Evolutionary conservation across 2,888 invertebrate species (phyloP), one percentile per base, ranked within the genome.

Genomic region (Cosmia trapezina): DNA sequence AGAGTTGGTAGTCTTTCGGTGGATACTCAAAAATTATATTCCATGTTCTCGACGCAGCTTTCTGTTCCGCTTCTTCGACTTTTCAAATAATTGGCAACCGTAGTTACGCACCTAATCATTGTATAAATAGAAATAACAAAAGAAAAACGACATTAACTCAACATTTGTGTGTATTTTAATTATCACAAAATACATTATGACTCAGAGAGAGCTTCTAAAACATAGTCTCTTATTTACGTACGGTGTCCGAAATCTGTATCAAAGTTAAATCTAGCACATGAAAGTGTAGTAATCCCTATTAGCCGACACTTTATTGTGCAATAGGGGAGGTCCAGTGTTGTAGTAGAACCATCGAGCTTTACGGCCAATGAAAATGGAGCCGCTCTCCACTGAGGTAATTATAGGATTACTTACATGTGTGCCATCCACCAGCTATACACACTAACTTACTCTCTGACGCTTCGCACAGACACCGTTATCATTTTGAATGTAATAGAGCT

Each of bases 251-350:
- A 87, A 88, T 88, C 81, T 86, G 85, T 89, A 91, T 88, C 88
- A 91, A 89, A 91, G 90, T 91, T 91, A 91, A 93, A 93, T 92
- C 91, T 92, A 91, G 90, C 88, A 82, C 84, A 83, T 89, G 90
- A 89, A 90, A 91, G 91, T 92, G 92, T 92, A 92, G 93, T 94
- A 94, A 94, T 94, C 94, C 93, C 94, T 94, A 94, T 94, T 94
- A 95, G 92, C 93, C 91, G 85, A 90, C 92, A 92, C 91, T 95
- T 94, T 94, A 94, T 93, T 93, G 92, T 92, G 92, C 93, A 91
- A 92, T 93, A 90, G 91, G 73, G 80, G 89, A 91, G 90, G 93
- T 90, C 92, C 90, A 87, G 87, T 88, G 91, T 89, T 90, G 92
- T 91, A 93, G 92, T 92, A 90, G 90, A 90, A 91, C 93, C 91